Evolutionary conservation across 92 coral and sea anemone genomes (phyloP).

Genomic region (Epizoanthus ramosus): DNA sequence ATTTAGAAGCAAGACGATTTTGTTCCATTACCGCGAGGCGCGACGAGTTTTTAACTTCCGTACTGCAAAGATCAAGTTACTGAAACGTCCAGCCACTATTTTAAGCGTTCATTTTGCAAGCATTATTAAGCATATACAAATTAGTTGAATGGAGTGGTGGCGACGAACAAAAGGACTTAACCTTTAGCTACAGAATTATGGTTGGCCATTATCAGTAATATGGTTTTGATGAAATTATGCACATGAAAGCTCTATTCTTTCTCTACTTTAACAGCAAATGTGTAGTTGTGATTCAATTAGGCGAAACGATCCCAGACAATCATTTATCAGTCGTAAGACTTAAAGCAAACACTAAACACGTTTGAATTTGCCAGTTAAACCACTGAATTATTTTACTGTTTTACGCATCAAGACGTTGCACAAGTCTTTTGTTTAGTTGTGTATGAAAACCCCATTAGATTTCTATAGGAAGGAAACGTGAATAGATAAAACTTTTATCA

Average conservation of each 20-base stretch:
- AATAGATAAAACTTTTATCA: constrained; percentile 83
- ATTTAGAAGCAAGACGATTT: constrained; percentile 27
- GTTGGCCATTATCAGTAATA: constrained; percentile 60
- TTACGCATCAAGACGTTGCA: constrained; percentile 66
- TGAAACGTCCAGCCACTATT: constrained; percentile 17
- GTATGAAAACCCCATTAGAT: constrained; percentile 86
- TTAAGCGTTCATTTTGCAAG: constrained; percentile 33
- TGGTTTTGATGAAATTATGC: constrained; percentile 74
- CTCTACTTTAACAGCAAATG: constrained; percentile 59
- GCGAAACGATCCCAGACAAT: constrained; percentile 50
- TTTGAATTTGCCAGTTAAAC: constrained; percentile 52
- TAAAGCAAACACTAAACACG: constrained; percentile 56
- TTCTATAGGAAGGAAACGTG: constrained; percentile 80
- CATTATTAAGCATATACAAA: constrained; percentile 64
- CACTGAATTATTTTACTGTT: constrained; percentile 62
- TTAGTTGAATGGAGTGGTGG: constrained; percentile 65
- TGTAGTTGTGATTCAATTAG: constrained; percentile 79
- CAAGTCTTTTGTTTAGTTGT: constrained; percentile 76
- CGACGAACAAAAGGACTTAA: constrained; percentile 70
- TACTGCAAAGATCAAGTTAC: constrained; percentile 7
- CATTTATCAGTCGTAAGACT: constrained; percentile 66
- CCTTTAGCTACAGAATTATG: constrained; percentile 68
- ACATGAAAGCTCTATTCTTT: constrained; percentile 56
- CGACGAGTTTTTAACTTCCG: not conserved
- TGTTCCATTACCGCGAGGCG: constrained; percentile 6